Base-by-base conservation (phyloP, 2,888 invertebrate genomes). In the Axea sp. region DNA sequence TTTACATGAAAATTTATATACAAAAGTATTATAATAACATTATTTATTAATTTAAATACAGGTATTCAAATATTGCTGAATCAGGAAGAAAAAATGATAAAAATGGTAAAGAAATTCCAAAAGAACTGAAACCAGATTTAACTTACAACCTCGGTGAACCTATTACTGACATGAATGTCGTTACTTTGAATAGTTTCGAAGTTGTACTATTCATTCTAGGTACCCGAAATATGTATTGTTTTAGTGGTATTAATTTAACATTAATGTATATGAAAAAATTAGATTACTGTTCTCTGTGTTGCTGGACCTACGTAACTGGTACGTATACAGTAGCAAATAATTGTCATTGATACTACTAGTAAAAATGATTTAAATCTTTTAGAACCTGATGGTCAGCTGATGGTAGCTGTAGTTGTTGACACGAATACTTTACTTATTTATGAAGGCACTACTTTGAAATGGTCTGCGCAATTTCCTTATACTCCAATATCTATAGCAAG, bases 381-480 rank as follows among this genome's bases (percentile, higher is more conserved):
- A 94, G 94, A 93, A 82, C 91, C 93, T 49, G 92, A 92, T 67
- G 91, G 93, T n/a, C 91, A 92, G 75, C 85, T 95, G 30, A 90
- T 94, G 84, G 90, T 92, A 37, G 89, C 96, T 85, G 91, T 97
- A 9, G 92, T 93, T 1, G 93, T 96, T 24, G 95, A 96, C 82
- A 93, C 94, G 41, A 92, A 92, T 37, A 95, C 95, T 59, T 87
- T 98, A 68, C 91, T 95, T 82, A 90, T 99, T 69, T 98, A 96
- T 86, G 93, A 96, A 84, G 92, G 94, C 75, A 93, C 94, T 8
- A 92, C 92, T 6, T 89, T 98, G 35, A 91, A 93, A 80, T 99
- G 98, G 98, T 95, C 96, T 0, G 95, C 97, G 15, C 95, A 95
- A 85, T 89, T 97, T 62, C 89, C 94, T 17, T 91, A 92, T 77